Base-by-base conservation (phyloP, 1,140 invertebrate genomes). In the Drosophila watanabei region DNA sequence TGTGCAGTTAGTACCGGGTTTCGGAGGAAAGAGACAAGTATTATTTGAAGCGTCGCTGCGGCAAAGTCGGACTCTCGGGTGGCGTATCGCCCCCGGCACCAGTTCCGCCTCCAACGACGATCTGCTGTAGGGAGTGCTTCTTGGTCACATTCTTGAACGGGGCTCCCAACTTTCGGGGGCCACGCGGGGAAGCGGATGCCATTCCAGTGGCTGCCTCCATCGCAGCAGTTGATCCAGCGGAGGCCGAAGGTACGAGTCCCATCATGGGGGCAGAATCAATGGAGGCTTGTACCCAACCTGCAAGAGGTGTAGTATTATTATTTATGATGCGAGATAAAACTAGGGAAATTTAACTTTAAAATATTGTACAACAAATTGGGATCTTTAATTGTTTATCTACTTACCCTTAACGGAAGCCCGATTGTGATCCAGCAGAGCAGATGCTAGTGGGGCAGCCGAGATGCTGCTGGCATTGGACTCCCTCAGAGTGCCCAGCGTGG, bases 351-450 rank as follows among this genome's bases (percentile, higher is more conserved):
- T 13, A 13, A 37, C 33, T 24, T 24, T 24, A 24, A 24, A 24
- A 24, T 24, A 24, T 24, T 24, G 24, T 2, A 24, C 24, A 24
- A 24, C 24, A 24, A 24, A 1, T 24, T 24, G 1, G 24, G n/a
- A n/a, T n/a, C 24, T 24, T 24, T 3, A 37, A 37, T 5, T 7
- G 37, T 39, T 13, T n/a, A 18, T 45, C 11, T 6, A 2, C 16
- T 59, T 68, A 92, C 92, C 86, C 48, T 93, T 93, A 11, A 93
- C 81, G 16, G 92, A 93, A 16, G 87, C 78, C 4, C 92, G 85
- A 75, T 93, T 91, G 28, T 94, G 94, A 91, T 95, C 94, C 30
- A 95, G 82, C 11, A 94, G 75, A 5, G 94, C 94, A n/a, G 94
- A 93, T 28, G 94, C 87, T 33, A 93, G 93, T 2, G 94, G 93